Base-by-base conservation (phyloP, 1,140 invertebrate genomes). In the Callitettix versicolor region DNA sequence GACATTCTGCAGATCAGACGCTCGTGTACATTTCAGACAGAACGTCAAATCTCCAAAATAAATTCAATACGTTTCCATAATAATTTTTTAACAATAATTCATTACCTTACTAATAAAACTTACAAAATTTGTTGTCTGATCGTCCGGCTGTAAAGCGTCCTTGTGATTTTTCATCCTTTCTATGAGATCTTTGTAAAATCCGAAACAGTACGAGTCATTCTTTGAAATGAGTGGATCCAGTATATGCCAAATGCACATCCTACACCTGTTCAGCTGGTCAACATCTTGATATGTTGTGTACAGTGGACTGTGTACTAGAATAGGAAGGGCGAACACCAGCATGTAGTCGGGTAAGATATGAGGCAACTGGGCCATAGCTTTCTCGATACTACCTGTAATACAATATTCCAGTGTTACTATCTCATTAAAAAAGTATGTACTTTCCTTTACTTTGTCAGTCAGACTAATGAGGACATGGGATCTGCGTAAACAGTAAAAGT, bases 261-360 rank as follows among this genome's bases (percentile, higher is more conserved):
- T 84, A 59, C 91, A 80, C 26, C 79, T 72, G 68, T 82, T 83
- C 15, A 93, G 75, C 62, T 91, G 84, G 11, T 76, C 72, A 3
- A 84, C 71, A 66, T 91, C 82, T 59, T 85, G 79, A 67, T 85
- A 81, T 57, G 79, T 75, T 21, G 81, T 85, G 63, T 88, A 92
- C 58, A 81, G 78, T 5, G 91, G 88, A 71, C 94, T 87, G 69
- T 98, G 91, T 3, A 93, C 86, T 14, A 98, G 77, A 26, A 98
- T 79, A 47, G 95, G 90, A 48, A 98, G 85, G 2, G 92, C 87
- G 71, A 95, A 97, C 48, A 94, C 90, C 60, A 97, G 70, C 82
- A 95, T 94, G 68, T 96, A 97, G 73, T 98, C 95, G 48, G 95
- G 94, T 67, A 92, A 73, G 66, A 92, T 90, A 67, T 89, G 85